phyloP scores from a whole-genome alignment of 1,140 invertebrate species.

The Mesaphorura yosii region DNA sequence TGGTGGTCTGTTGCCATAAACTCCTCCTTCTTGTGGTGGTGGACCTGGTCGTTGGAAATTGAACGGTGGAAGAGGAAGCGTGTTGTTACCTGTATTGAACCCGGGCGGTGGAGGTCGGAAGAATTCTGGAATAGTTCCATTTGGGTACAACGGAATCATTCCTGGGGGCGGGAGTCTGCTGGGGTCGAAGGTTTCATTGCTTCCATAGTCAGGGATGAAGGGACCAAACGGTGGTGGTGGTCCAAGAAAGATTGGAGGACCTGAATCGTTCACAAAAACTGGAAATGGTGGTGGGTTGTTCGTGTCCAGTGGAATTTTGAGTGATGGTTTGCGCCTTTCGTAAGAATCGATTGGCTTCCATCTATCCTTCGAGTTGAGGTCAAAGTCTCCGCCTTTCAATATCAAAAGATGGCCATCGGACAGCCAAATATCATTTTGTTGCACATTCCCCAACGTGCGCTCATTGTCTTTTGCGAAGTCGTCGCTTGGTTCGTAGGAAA shows the following conservation, averaged over 20 bases:
- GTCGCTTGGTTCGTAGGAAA: constrained; percentile 66
- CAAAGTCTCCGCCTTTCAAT: constrained; percentile 56
- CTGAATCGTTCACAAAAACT: constrained; percentile 56
- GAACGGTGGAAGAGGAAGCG: background rate
- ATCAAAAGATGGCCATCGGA: constrained; percentile 77
- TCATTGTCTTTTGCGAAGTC: constrained; percentile 46
- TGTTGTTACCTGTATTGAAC: constrained; percentile 7
- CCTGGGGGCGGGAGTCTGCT: constrained; percentile 32
- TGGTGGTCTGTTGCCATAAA: constrained; percentile 4
- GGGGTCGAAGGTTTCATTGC: constrained; percentile 44
- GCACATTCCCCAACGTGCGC: constrained; percentile 54
- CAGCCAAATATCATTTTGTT: constrained; percentile 74
- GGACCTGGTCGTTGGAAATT: background rate
- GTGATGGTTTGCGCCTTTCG: constrained; percentile 47
- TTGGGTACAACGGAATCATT: constrained; percentile 24
- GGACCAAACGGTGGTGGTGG: constrained; percentile 35
- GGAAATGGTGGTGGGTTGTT: constrained; percentile 78
- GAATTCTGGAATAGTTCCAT: constrained; percentile 20
- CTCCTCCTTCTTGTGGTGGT: background rate
- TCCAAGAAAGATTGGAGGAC: constrained; percentile 60
- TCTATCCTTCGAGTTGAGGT: constrained; percentile 32
- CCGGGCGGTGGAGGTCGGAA: constrained; percentile 21
- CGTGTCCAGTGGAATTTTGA: constrained; percentile 59
- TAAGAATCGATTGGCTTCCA: constrained; percentile 74
- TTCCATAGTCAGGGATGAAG: constrained; percentile 37